Evolutionary conservation across 2,797 vertebrate species (phyloP), one percentile per base, ranked within the genome.

Genomic region (Acrossocheilus fasciatus): DNA sequence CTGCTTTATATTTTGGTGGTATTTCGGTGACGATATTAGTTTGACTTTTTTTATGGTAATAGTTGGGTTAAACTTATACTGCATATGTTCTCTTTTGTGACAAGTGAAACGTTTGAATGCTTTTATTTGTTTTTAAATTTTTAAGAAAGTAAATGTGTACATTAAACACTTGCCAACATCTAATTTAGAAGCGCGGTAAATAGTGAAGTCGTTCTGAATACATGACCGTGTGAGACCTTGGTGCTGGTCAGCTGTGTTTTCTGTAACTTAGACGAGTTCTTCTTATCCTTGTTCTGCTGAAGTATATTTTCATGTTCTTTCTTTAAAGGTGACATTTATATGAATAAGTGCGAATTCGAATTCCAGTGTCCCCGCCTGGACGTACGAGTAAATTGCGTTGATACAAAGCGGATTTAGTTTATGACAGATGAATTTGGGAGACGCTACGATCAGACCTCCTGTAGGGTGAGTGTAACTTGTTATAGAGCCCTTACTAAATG

Each of bases 321-420:
- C 30, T 59, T 85, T 64, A 88, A 77, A 43, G 87, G 36, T 74
- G 84, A 92, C 92, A 92, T 89, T 88, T 80, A 70, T 17, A 62
- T 54, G 50, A 79, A 84, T 50, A 77, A 36, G 43, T 74, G 23
- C 92, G 80, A 88, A 83, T 4, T 15, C 82, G 81, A 82, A 69
- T 89, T 76, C 73, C 82, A 87, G 80, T 91, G 77, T 82, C 75
- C 80, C 69, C 75, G 39, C 54, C 85, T 54, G 73, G 77, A 86
- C 39, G 18, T 45, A 36, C 26, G 26, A 36, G 52, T 80, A 18
- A 66, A 66, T 12, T 79, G 54, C 78, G 26, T 62, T 81, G 81
- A 82, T 82, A 36, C 47, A 83, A 84, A 64, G 62, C 12, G 39
- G 64, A 57, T 79, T 79, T 78, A 43, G 47, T 84, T 43, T 20